Conservation (phyloP, 2,113 vertebrate species). For the Megaceryle torquata region DNA sequence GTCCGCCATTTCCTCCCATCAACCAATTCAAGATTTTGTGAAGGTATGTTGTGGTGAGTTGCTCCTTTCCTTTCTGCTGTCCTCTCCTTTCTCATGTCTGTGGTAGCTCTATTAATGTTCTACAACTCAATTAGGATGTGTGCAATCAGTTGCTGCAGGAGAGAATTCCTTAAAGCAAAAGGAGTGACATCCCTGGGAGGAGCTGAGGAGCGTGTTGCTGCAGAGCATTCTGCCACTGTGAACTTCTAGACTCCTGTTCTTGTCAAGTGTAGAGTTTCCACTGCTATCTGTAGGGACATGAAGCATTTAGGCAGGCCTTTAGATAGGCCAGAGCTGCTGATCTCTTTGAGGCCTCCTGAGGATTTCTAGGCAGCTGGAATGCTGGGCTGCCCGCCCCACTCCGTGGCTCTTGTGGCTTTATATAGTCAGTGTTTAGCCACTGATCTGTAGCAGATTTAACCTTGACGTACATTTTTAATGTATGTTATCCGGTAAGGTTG, state of each 20-base stretch:
- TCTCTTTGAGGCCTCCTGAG: slow-evolving; percentile 18
- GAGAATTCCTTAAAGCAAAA: neutral
- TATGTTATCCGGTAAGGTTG: slow-evolving; percentile 38
- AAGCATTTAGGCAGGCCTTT: neutral
- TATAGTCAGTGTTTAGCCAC: slow-evolving; percentile 43
- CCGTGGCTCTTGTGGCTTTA: slow-evolving; percentile 36
- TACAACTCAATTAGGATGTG: accelerated
- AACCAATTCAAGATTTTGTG: neutral
- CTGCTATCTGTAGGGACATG: neutral
- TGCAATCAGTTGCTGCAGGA: neutral
- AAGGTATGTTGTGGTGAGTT: neutral
- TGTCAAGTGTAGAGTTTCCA: neutral
- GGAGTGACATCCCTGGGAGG: neutral
- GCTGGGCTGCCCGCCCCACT: neutral
- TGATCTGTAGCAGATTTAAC: slow-evolving; percentile 42
- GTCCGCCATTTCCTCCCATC: neutral
- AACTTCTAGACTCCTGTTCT: neutral
- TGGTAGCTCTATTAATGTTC: neutral
- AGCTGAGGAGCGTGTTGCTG: neutral
- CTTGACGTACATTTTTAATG: slow-evolving; percentile 18
- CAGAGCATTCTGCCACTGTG: neutral
- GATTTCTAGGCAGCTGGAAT: slow-evolving; percentile 60
- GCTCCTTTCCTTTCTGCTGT: neutral
- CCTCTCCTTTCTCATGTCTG: neutral
- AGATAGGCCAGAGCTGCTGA: neutral